phyloP scores from a whole-genome alignment of 2,797 vertebrate species.

The Liparis tanakae region DNA sequence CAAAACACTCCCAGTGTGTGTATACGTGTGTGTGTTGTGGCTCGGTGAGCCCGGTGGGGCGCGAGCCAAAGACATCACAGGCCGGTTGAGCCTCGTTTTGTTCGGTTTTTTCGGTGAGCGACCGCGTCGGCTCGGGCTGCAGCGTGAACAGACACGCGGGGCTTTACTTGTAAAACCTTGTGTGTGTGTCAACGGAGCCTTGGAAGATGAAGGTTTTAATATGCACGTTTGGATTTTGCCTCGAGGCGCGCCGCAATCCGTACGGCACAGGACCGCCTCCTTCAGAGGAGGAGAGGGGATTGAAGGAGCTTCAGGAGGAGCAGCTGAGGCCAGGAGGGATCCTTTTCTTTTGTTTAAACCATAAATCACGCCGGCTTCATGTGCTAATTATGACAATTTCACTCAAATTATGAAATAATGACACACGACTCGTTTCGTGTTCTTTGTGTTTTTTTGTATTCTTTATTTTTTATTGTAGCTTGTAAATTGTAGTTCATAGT shows the following conservation, averaged over 20 bases:
- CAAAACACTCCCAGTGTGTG: constrained; percentile 45
- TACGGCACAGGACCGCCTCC: background rate
- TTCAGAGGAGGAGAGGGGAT: background rate
- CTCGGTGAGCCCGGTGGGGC: constrained; percentile 49
- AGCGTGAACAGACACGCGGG: background rate
- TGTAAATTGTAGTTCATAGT: background rate
- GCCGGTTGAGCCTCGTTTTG: constrained; percentile 29
- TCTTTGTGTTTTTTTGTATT: background rate
- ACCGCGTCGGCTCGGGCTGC: constrained; percentile 13
- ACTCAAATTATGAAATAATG: background rate
- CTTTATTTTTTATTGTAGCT: background rate
- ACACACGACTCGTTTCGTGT: background rate
- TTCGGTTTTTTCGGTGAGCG: too few relatives aligned
- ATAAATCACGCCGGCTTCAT: background rate
- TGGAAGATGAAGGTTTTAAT: background rate
- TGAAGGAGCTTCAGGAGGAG: background rate
- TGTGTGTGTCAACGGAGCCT: background rate
- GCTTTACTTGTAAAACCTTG: background rate
- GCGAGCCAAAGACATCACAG: constrained; percentile 31
- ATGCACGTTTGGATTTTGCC: background rate
- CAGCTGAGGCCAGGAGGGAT: background rate
- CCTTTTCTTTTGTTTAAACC: too few relatives aligned
- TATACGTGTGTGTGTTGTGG: constrained; percentile 50
- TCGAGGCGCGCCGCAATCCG: background rate
- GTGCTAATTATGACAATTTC: background rate